phyloP scores from a whole-genome alignment of 2,113 vertebrate genomes.

The Mugil cephalus region DNA sequence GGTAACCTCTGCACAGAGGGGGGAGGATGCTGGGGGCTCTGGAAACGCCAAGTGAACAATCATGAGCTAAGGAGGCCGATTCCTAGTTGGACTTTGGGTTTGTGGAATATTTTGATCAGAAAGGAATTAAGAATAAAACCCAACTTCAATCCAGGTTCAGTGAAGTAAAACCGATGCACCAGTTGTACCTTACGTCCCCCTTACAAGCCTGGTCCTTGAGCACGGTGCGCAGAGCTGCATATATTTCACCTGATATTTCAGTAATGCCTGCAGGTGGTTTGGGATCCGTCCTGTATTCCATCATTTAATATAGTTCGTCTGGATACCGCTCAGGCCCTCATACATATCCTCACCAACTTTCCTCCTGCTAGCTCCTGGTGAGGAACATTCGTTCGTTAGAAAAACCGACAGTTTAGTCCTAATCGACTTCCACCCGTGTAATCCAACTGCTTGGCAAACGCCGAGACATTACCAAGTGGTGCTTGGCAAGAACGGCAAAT shows the following conservation, averaged over 20 bases:
- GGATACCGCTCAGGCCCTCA: conserved; percentile 19
- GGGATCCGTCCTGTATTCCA: conserved; percentile 11
- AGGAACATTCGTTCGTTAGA: conserved; percentile 42
- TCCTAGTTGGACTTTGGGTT: no score
- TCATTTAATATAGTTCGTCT: conserved; percentile 35
- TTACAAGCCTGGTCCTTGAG: neutral
- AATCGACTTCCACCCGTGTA: conserved; percentile 38
- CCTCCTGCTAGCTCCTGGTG: conserved; percentile 8
- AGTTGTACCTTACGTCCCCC: neutral
- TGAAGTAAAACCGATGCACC: neutral
- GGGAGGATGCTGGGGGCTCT: no score
- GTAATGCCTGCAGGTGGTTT: conserved; percentile 33
- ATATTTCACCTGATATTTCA: conserved; percentile 27
- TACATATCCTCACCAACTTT: conserved; percentile 20
- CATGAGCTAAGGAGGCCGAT: no score
- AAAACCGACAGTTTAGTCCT: conserved; percentile 36
- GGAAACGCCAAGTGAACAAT: no score
- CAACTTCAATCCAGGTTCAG: neutral
- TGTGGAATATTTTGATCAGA: no score
- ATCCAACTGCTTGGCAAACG: conserved; percentile 29
- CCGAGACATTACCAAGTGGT: conserved; percentile 35
- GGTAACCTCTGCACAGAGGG: no score
- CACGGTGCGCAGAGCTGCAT: conserved; percentile 6
- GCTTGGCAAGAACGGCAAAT: conserved; percentile 39
- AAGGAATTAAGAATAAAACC: no score